These are phyloP conservation scores for Trematomus loennbergii DNA, from an alignment of 2,113 vertebrate genomes.

Conservation along the genomic window DNA sequence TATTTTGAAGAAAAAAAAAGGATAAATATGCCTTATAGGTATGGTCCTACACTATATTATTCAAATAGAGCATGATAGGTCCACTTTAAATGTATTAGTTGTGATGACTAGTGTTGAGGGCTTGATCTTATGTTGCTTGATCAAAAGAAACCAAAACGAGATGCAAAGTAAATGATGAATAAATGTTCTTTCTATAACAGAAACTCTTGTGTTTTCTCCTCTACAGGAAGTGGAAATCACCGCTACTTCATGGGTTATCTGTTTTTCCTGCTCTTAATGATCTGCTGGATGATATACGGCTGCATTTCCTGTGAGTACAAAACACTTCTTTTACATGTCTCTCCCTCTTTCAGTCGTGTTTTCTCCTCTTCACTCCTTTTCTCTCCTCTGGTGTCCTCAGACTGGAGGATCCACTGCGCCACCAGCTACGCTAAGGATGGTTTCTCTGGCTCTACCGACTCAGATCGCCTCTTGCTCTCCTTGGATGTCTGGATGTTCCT, in stretches of 20 bases:
- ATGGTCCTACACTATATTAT: too few species aligned
- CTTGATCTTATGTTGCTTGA: too few species aligned
- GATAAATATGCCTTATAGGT: too few species aligned
- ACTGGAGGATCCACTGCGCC: conserved; percentile 96
- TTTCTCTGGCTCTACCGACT: conserved; percentile 95
- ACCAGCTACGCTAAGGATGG: conserved; percentile 95
- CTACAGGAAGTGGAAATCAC: conserved; percentile 96
- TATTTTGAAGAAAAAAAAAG: too few species aligned
- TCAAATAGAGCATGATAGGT: too few species aligned
- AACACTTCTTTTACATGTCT: too few species aligned
- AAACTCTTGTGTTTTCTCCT: not conserved
- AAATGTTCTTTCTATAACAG: too few species aligned
- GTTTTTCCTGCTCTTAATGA: conserved; percentile 99
- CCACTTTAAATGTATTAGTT: too few species aligned
- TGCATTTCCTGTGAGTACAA: conserved; percentile 95
- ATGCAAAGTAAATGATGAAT: too few species aligned
- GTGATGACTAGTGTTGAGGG: too few species aligned
- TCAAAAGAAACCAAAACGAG: too few species aligned
- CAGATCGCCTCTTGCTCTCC: conserved; percentile 98
- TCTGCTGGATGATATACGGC: conserved; percentile 99
- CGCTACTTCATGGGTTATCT: conserved; percentile 99
- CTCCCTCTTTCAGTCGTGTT: not conserved
- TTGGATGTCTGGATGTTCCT: conserved; percentile 99
- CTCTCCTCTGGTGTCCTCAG: conserved; percentile 69
- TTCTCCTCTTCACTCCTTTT: not conserved